Conservation (phyloP, 2,113 vertebrate species). For the Protomyctophum bolini region DNA sequence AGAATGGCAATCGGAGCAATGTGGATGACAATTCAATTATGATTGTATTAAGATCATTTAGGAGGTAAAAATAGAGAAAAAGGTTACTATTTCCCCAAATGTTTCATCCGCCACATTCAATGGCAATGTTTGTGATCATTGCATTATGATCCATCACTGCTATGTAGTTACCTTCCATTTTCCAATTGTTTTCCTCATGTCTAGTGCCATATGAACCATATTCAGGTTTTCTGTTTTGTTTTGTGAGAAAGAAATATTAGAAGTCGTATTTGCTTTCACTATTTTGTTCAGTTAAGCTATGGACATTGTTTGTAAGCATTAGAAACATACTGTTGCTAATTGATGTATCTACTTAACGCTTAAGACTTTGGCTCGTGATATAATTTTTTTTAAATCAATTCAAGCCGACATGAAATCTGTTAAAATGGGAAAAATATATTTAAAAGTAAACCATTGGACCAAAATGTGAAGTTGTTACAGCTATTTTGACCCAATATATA, state of each 20-base stretch:
- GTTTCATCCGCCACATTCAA: slow-evolving; percentile 42
- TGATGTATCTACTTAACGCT: slow-evolving; percentile 14
- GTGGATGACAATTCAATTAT: slow-evolving; percentile 66
- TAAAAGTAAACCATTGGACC: slow-evolving; percentile 64
- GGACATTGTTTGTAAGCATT: slow-evolving; percentile 35
- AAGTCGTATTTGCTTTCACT: slow-evolving; percentile 23
- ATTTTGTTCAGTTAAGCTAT: slow-evolving; percentile 34
- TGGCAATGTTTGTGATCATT: slow-evolving; percentile 52
- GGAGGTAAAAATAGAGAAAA: slow-evolving; percentile 20
- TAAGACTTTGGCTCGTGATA: slow-evolving; percentile 31
- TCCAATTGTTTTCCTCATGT: slow-evolving; percentile 3
- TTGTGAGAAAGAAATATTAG: slow-evolving; percentile 31
- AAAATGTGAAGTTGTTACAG: slow-evolving; percentile 73
- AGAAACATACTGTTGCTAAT: slow-evolving; percentile 13
- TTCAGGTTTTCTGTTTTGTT: slow-evolving; percentile 31
- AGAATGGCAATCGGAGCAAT: slow-evolving; percentile 64
- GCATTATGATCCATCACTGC: slow-evolving; percentile 40
- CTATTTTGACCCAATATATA: slow-evolving; percentile 46
- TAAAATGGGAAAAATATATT: slow-evolving; percentile 28
- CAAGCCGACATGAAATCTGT: slow-evolving; percentile 30
- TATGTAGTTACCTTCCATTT: slow-evolving; percentile 9
- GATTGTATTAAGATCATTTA: slow-evolving; percentile 56
- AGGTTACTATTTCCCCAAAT: slow-evolving; percentile 25
- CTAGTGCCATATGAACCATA: slow-evolving; percentile 66
- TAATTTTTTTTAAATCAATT: slow-evolving; percentile 34